A percentile compares a stretch with the other conserved stretches of the same genome.
phyloP scores from a whole-genome alignment of 2,888 invertebrate genomes.

The Meloe dianella region DNA sequence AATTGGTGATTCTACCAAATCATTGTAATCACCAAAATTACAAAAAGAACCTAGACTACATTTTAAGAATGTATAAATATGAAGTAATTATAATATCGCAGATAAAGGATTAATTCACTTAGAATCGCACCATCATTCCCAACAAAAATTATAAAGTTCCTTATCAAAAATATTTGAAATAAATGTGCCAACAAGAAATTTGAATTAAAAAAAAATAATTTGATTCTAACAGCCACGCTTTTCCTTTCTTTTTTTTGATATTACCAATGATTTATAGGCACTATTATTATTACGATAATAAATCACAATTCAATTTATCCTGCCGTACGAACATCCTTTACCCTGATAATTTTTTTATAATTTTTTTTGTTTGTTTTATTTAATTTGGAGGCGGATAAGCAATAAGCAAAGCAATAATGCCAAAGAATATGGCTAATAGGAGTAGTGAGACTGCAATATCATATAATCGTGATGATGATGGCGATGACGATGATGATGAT shows the following conservation, averaged over 20 bases:
- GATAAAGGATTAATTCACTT: slow-evolving; percentile 14
- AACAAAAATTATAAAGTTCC: slow-evolving; percentile 12
- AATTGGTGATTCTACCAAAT: background rate
- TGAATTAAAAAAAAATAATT: too few species aligned
- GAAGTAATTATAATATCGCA: slow-evolving; percentile 14
- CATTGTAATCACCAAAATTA: background rate
- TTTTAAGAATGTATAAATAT: background rate
- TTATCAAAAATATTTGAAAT: slow-evolving; percentile 29
- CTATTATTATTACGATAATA: slow-evolving; percentile 16
- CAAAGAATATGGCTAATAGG: slow-evolving; percentile 59
- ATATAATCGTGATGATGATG: slow-evolving; percentile 47
- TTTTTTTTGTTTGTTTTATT: slow-evolving; percentile 17
- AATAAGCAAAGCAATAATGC: slow-evolving; percentile 60
- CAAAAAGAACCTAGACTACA: background rate
- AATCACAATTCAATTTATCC: slow-evolving; percentile 14
- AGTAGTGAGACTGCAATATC: slow-evolving; percentile 64
- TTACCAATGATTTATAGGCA: slow-evolving; percentile 22
- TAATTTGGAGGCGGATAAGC: slow-evolving; percentile 61
- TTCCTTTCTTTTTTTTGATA: background rate
- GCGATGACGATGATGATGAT: slow-evolving; percentile 34
- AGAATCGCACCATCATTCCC: slow-evolving; percentile 16
- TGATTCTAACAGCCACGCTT: slow-evolving; percentile 7
- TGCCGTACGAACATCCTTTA: background rate
- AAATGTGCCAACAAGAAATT: slow-evolving; percentile 4
- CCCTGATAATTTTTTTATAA: background rate